Base-by-base conservation (phyloP, 2,113 vertebrate species). In the Melanostigma gelatinosum region DNA sequence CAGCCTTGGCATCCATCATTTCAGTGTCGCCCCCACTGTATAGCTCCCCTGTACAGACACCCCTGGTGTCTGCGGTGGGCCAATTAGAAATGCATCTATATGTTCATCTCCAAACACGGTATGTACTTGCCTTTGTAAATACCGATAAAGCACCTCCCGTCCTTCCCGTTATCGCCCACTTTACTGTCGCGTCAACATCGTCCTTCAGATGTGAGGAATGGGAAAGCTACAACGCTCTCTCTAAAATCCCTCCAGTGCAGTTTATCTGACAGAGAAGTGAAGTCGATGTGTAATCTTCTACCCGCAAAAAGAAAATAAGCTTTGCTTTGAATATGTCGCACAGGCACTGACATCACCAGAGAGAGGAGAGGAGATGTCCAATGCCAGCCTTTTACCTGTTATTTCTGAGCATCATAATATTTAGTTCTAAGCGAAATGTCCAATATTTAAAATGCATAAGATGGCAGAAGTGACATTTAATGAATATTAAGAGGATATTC, bases 61-160 rank as follows among this genome's bases (percentile, higher is more conserved):
- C 80, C 57, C 78, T 27, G 57, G 54, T 77, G 75, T 78, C 72
- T 89, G 73, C 32, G 8, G 57, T 40, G 34, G 66, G 42, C 72
- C 82, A 85, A 91, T 93, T 91, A 91, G 60, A 90, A 91, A 93
- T 93, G 88, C 86, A 92, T 92, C 91, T 81, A 42, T 81, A 84
- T 88, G 91, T 91, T 87, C 80, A 92, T 93, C 92, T 92, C 73
- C 50, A 55, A 85, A 75, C 79, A 58, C 76, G 50, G 68, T 77
- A 83, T 92, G 88, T 90, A 81, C 85, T 88, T 77, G 62, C 72
- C 83, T 77, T 90, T 85, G 58, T 88, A 88, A 91, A 89, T 72
- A 54, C 72, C 46, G 91, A 93, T 92, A 90, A 87, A 82, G 54
- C 40, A 55, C 6, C 74, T 54, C 79, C 68, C 22, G 13, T 73